Evolutionary conservation across 2,888 invertebrate species (phyloP), one percentile per base, ranked within the genome.

Genomic region (Heliconius ethilla): DNA sequence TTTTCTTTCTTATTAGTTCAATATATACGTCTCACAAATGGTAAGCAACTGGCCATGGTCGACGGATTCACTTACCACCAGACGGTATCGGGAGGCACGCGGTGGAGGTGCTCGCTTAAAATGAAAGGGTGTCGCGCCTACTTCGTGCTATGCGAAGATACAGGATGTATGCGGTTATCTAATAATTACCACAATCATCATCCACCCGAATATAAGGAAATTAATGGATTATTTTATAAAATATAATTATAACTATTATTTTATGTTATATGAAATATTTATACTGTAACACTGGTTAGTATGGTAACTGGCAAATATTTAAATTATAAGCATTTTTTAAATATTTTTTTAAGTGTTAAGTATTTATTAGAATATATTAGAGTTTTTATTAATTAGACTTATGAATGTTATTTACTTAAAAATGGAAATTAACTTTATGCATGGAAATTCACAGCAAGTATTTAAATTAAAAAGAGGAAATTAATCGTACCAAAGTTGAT

Each of bases 61-160:
- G n/a, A 80, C 7, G 80, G 81, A 3, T 82, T 78, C 62, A 82
- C 82, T 0, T 82, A 80, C 66, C 82, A 82, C 55, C 76, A 78
- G 37, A 76, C 79, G 10, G 79, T 78, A n/a, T 51, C 76, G 22
- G 75, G 75, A 15, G 75, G 79, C 9, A 62, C 80, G 22, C 79
- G 79, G 62, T 82, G 81, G 81, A 62, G 76, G n/a, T 82, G 82
- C 75, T 83, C 82, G 3, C 73, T 78, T 45, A 80, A 82, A 65
- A 79, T 75, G 76, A 82, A 72, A 22, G 80, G 81, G 0, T 83
- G 83, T 65, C 78, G 70, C 0, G 82, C 80, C 11, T 70, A 80
- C 45, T 79, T 78, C 62, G 77, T 77, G 27, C 15, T 80, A 45
- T 77, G 81, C 25, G 82, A 82, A 40, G 75, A 81, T 67, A 51